Base-by-base conservation (phyloP, 2,113 vertebrate species). In the Perca fluviatilis region DNA sequence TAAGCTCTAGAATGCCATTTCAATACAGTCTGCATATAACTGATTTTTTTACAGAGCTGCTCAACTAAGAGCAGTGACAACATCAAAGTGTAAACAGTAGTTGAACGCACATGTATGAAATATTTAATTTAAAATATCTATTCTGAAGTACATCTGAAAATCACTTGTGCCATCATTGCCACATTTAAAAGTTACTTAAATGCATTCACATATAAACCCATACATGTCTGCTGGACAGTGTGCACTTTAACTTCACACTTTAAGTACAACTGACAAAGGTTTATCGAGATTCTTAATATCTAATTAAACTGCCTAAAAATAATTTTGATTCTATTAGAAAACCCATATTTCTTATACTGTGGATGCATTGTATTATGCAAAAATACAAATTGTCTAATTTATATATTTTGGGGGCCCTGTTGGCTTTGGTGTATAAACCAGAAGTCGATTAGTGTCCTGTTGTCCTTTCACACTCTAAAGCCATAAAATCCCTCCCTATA, bases 1-100 rank as follows among this genome's bases (percentile, higher is more conserved):
- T 53, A 5, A 71, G 62, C 69, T 74, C 56, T 8, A 47, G 70
- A 60, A 49, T 3, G 15, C 40, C 40, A 10, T 53, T 81, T 80
- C 73, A 63, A 5, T 5, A 3, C 64, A 54, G 62, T 6, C 36
- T 21, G 53, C 58, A 19, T 1, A 6, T 27, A 63, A n/a, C 21
- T 2, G 11, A 25, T 61, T 46, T 58, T 5, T 43, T 27, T 54
- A 67, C 2, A 0, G 23, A 30, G 79, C 60, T 43, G 50, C 49
- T 51, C n/a, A 16, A 5, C 23, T 36, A 3, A 53, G 30, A 30
- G 30, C 12, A 53, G 33, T 1, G 3, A 5, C 66, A 27, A 30
- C 2, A n/a, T 61, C 43, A 58, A 21, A 6, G 36, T 36, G 46
- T 12, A 3, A 74, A 4, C 43, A 33, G 53, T 27, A n/a, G 33